phyloP scores from a whole-genome alignment of 2,888 invertebrate genomes.

The Sinhomidia bicolor region DNA sequence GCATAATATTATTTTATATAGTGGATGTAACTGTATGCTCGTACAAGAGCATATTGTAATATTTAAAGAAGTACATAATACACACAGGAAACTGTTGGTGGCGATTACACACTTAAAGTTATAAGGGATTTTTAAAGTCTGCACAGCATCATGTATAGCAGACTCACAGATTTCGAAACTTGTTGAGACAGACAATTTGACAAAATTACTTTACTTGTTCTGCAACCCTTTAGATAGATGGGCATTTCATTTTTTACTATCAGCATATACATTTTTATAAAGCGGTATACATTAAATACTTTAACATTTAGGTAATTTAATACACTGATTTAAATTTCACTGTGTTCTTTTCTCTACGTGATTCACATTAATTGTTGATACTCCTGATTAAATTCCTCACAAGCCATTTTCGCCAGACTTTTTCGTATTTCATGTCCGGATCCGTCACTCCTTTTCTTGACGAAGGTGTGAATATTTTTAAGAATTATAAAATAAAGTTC shows the following conservation, averaged over 20 bases:
- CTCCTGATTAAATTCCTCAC: background rate
- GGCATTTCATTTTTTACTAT: slow-evolving; percentile 36
- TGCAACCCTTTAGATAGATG: slow-evolving; percentile 24
- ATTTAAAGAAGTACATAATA: slow-evolving; percentile 41
- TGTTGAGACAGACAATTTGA: slow-evolving; percentile 33
- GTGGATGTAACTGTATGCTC: slow-evolving; percentile 25
- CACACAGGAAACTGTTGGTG: slow-evolving; percentile 46
- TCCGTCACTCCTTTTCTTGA: too few species aligned
- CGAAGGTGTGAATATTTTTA: too few species aligned
- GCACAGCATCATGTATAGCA: slow-evolving; percentile 5
- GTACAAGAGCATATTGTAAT: slow-evolving; percentile 21
- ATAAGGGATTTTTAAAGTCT: slow-evolving; percentile 29
- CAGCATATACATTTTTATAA: slow-evolving; percentile 38
- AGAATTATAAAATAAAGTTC: too few species aligned
- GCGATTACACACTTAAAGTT: slow-evolving; percentile 7
- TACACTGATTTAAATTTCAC: slow-evolving; percentile 68
- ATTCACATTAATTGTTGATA: slow-evolving; percentile 30
- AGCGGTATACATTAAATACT: slow-evolving; percentile 66
- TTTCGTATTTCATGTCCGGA: background rate
- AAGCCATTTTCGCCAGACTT: slow-evolving; percentile 12
- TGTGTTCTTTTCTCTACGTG: slow-evolving; percentile 52
- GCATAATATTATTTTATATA: slow-evolving; percentile 35
- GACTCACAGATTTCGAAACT: background rate
- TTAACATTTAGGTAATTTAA: slow-evolving; percentile 45
- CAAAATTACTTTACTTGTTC: slow-evolving; percentile 32